Percentiles rank a stretch among this genome's conserved stretches.
These are phyloP conservation scores for Catocala sponsa DNA, from an alignment of 2,888 invertebrate species.

Conservation along the genomic window DNA sequence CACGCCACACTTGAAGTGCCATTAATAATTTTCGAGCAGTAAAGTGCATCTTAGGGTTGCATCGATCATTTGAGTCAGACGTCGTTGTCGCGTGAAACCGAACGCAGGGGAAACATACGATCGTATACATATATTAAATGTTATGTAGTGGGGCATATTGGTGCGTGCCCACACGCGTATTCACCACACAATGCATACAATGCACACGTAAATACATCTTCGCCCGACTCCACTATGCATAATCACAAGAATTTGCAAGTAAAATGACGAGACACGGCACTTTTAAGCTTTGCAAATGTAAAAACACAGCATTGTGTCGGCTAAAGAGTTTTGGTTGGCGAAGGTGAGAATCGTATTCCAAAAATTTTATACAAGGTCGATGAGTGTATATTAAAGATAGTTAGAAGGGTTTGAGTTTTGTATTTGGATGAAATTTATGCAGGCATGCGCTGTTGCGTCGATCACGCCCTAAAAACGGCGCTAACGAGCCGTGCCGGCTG, in stretches of 20 bases:
- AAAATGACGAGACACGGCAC: slow-evolving; percentile 77
- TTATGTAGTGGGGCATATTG: slow-evolving; percentile 57
- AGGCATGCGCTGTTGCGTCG: slow-evolving; percentile 82
- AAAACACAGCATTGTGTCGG: slow-evolving; percentile 73
- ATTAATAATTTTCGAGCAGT: slow-evolving; percentile 62
- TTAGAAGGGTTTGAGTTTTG: slow-evolving; percentile 61
- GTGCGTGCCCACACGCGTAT: slow-evolving; percentile 76
- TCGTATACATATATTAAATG: slow-evolving; percentile 33
- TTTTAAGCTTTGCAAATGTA: slow-evolving; percentile 80
- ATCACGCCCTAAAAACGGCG: slow-evolving; percentile 84
- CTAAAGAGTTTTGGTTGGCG: slow-evolving; percentile 57
- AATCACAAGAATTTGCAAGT: slow-evolving; percentile 84
- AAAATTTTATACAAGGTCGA: slow-evolving; percentile 75
- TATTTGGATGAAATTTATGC: slow-evolving; percentile 79
- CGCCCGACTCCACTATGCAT: slow-evolving; percentile 78
- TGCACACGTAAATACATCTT: slow-evolving; percentile 81
- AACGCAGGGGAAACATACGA: slow-evolving; percentile 62
- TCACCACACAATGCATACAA: slow-evolving; percentile 76
- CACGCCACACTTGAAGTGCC: slow-evolving; percentile 52
- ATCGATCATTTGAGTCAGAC: slow-evolving; percentile 68
- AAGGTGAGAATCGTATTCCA: slow-evolving; percentile 56
- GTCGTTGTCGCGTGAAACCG: slow-evolving; percentile 62
- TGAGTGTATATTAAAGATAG: slow-evolving; percentile 47
- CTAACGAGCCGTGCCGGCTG: slow-evolving; percentile 74
- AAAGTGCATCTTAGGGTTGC: slow-evolving; percentile 65